phyloP scores from a whole-genome alignment of 2,113 vertebrate genomes.

The Malurus melanocephalus region DNA sequence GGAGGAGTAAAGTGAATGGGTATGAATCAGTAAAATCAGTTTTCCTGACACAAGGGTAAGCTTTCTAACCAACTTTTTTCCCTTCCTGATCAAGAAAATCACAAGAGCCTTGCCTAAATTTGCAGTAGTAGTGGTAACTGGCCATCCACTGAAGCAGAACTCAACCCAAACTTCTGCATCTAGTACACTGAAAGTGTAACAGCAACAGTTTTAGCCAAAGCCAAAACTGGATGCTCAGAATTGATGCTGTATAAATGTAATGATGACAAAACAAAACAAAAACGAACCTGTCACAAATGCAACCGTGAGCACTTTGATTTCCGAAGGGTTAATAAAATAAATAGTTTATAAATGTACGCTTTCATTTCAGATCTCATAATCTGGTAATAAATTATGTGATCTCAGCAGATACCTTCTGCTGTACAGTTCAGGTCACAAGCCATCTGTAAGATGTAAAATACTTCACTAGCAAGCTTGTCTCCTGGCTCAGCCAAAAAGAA shows the following conservation, averaged over 20 bases:
- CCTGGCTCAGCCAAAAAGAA: slow-evolving; percentile 89
- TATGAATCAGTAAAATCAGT: not conserved
- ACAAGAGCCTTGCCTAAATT: not conserved
- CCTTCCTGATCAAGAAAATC: not conserved
- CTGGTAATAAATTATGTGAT: slow-evolving; percentile 82
- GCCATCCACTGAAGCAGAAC: slow-evolving; percentile 33
- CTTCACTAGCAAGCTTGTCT: slow-evolving; percentile 90
- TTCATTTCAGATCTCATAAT: slow-evolving; percentile 84
- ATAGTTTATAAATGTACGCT: slow-evolving; percentile 54
- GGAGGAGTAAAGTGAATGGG: not conserved
- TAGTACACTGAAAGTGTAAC: slow-evolving; percentile 10
- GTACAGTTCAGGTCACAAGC: slow-evolving; percentile 98
- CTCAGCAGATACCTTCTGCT: slow-evolving; percentile 98
- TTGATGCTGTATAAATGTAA: slow-evolving; percentile 43
- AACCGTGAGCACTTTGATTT: slow-evolving; percentile 60
- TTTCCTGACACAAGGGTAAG: not conserved
- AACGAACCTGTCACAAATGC: slow-evolving; percentile 48
- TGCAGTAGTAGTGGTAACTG: not conserved
- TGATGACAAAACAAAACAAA: slow-evolving; percentile 45
- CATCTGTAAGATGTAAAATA: slow-evolving; percentile 98
- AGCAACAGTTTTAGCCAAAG: slow-evolving; percentile 35
- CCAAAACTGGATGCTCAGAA: slow-evolving; percentile 35
- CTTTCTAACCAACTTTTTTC: not conserved
- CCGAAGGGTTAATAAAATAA: slow-evolving; percentile 57
- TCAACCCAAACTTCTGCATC: slow-evolving; percentile 31